phyloP scores from a whole-genome alignment of 2,113 vertebrate genomes.

The Clinocottus analis region DNA sequence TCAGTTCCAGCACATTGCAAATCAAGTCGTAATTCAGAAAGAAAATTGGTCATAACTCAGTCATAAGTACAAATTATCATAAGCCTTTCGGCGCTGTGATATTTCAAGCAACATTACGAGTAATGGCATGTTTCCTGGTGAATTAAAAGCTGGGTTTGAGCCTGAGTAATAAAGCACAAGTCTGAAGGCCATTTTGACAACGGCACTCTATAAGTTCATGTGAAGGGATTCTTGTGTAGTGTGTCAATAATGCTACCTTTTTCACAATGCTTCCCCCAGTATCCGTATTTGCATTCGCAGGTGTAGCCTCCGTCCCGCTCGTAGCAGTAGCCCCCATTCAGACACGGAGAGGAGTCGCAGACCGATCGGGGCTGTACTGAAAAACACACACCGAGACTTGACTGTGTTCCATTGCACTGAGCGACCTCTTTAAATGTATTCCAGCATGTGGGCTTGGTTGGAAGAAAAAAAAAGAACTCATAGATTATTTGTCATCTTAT shows the following conservation, averaged over 20 bases:
- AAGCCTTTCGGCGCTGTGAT: slow-evolving; percentile 60
- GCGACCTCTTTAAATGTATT: slow-evolving; percentile 36
- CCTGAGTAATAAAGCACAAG: slow-evolving; percentile 22
- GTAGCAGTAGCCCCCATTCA: slow-evolving; percentile 94
- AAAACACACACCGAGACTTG: slow-evolving; percentile 80
- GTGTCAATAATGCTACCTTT: slow-evolving; percentile 84
- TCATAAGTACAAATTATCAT: slow-evolving; percentile 54
- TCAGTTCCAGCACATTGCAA: slow-evolving; percentile 46
- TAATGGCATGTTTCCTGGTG: slow-evolving; percentile 59
- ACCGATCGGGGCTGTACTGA: slow-evolving; percentile 92
- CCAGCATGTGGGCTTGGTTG: slow-evolving; percentile 15
- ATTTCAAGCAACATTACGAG: slow-evolving; percentile 59
- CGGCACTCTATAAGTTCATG: neutral
- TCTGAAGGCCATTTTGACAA: slow-evolving; percentile 25
- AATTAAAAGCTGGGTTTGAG: slow-evolving; percentile 36
- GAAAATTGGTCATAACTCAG: slow-evolving; percentile 49
- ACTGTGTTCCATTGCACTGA: slow-evolving; percentile 73
- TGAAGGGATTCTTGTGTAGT: neutral
- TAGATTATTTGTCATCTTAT: slow-evolving; percentile 48
- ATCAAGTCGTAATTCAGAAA: slow-evolving; percentile 51
- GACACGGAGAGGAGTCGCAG: slow-evolving; percentile 96
- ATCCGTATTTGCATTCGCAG: slow-evolving; percentile 91
- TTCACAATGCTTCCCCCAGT: slow-evolving; percentile 92
- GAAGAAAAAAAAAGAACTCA: slow-evolving; percentile 26
- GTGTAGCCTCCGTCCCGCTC: slow-evolving; percentile 89